Base-by-base conservation (phyloP, 2,113 vertebrate species). In the Tachycineta bicolor region DNA sequence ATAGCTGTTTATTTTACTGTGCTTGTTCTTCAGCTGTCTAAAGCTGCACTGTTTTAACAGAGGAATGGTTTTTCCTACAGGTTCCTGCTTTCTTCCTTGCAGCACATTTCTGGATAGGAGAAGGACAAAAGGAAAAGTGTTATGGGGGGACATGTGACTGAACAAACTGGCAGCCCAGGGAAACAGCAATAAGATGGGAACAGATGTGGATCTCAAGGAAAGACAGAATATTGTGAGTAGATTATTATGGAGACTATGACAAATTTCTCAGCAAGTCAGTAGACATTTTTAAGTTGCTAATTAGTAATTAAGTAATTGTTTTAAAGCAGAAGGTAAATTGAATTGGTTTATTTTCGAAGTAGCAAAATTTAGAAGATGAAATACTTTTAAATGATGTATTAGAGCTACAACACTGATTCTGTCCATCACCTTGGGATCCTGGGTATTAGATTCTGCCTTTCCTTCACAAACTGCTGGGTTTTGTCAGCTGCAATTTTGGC, bases 221-320 rank as follows among this genome's bases (percentile, higher is more conserved):
- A 70, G 22, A 26, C 16, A 46, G n/a, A 92, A 49, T 13, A 7
- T 56, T n/a, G 25, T 26, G 13, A 56, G 10, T 29, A 91, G 37
- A 24, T 47, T 53, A 22, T 46, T 59, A 26, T 41, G 25, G 56
- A 64, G 55, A 56, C 15, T 43, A 14, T 68, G 29, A 46, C 5
- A 69, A 59, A 44, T 75, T 91, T 83, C 60, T 78, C 25, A 92
- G 44, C 39, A 75, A 87, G 69, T 75, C 56, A 69, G 18, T 56
- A 52, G 68, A 55, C 12, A 41, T 84, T 81, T 78, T 3, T 50
- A 92, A 78, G 34, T 56, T 11, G 31, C 63, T 89, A 83, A 63
- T 67, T 78, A 20, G 16, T 0, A 0, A 50, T 63, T 24, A 23
- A 73, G 44, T 74, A 7, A 49, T 74, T 89, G 49, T 74, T 89